These are phyloP conservation scores for Gymnoscopelus braueri DNA, from an alignment of 2,797 vertebrate genomes.

Conservation along the genomic window DNA sequence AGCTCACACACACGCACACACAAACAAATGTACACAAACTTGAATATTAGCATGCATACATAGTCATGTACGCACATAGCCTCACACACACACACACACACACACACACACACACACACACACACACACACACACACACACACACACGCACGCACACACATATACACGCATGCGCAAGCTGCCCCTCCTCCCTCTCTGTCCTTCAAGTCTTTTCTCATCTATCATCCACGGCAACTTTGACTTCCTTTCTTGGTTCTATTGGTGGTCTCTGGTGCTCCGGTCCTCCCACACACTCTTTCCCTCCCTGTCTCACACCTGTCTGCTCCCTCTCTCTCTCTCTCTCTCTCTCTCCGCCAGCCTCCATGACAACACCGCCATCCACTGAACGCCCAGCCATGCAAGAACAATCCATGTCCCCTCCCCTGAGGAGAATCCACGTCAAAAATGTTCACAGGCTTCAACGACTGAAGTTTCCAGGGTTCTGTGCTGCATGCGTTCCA, in stretches of 20 bases:
- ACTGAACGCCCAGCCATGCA: no score
- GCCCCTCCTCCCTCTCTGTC: constrained; percentile 45
- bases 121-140: neutral
- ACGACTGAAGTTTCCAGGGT: no score
- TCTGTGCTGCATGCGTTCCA: no score
- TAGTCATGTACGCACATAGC: neutral
- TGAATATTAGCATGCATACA: neutral
- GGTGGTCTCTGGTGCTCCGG: constrained; percentile 26
- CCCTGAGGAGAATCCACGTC: no score
- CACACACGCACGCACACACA: constrained; percentile 10
- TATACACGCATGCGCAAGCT: constrained; percentile 29
- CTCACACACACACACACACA: neutral
- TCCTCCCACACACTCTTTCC: constrained; percentile 41
- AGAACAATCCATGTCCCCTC: no score
- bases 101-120: neutral
- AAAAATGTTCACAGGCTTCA: no score
- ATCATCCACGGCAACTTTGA: constrained; percentile 66
- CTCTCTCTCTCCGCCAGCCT: neutral
- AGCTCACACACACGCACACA: constrained; percentile 14
- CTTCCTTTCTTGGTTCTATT: constrained; percentile 46
- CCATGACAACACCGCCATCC: neutral
- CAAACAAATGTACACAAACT: neutral
- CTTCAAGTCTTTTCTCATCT: constrained; percentile 65
- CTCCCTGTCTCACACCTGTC: constrained; percentile 55
- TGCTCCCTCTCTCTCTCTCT: neutral